Base-by-base conservation (phyloP, 2,888 invertebrate genomes). In the Torymus texanus region DNA sequence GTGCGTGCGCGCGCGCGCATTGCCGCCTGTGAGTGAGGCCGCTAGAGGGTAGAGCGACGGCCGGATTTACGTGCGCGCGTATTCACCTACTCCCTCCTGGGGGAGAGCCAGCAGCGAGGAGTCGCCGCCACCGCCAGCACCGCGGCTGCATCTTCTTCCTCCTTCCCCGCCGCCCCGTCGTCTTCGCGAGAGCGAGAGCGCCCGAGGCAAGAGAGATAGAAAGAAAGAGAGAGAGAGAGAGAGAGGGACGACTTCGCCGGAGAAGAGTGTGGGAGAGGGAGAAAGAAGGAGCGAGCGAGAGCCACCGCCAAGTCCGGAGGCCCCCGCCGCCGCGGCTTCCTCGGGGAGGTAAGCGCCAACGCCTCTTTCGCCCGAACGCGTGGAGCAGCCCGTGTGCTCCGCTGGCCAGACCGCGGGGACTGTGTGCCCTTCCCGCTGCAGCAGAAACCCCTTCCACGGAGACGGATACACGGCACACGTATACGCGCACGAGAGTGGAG, bases 201-300 rank as follows among this genome's bases (percentile, higher is more conserved):
- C 77, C 70, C 41, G 41, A 41, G 41, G 41, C 41, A 41, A 79
- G 71, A 80, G 81, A 80, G 81, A 80, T 75, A 83, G 81, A 68
- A 70, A 80, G 65, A 82, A 81, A 80, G 81, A 80, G 76, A 83
- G 81, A 68, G 81, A 80, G 81, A 80, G 76, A 83, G 81, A 68
- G 72, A 80, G 65, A 82, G 76, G 13, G 53, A 63, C 29, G 67
- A 66, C 29, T 50, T 63, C 59, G 59, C 29, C 73, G 63, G 63
- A 58, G 66, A 41, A 41, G 56, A 73, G 62, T 53, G 62, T 53
- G 50, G 73, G 67, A 74, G 67, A 75, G 74, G 61, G 16, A 62
- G 21, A 66, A 55, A 71, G 51, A 74, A 50, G 63, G 59, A 66
- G 72, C 75, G 58, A 66, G 16, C 16, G 55, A 70, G 63, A 71